Evolutionary conservation across 2,888 invertebrate species (phyloP).

Genomic region (Oxyteleia sp.): DNA sequence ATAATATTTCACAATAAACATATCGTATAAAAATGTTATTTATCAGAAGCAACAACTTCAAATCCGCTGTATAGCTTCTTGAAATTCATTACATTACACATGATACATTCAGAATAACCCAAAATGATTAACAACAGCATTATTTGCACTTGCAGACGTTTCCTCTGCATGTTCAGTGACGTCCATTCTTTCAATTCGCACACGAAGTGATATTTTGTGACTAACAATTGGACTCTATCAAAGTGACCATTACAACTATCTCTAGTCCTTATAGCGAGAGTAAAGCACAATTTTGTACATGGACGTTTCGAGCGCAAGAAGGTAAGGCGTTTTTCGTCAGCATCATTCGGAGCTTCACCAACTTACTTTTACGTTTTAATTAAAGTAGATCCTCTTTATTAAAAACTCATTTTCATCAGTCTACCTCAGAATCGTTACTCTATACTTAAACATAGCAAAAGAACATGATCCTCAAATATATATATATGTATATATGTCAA

Average conservation of each 20-base stretch:
- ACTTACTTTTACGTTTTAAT: constrained; percentile 50
- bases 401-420: constrained; percentile 38
- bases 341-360: constrained; percentile 47
- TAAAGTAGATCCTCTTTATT: constrained; percentile 31
- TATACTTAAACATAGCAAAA: constrained; percentile 55
- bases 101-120: too few relatives aligned
- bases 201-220: constrained; percentile 59
- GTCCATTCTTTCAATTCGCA: constrained; percentile 39
- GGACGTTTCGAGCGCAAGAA: constrained; percentile 77
- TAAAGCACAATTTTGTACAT: constrained; percentile 84
- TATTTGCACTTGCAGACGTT: constrained; percentile 29
- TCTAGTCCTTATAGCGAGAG: constrained; percentile 78
- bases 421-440: constrained; percentile 38
- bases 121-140: constrained; percentile 4
- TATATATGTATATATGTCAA: constrained; percentile 47
- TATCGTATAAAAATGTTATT: too few relatives aligned
- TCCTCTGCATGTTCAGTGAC: constrained; percentile 35
- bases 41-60: too few relatives aligned
- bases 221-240: constrained; percentile 60
- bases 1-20: too few relatives aligned
- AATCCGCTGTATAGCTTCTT: too few relatives aligned
- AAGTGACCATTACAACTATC: constrained; percentile 47
- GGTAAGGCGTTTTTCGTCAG: constrained; percentile 71
- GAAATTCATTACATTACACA: too few relatives aligned
- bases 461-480: constrained; percentile 37